Percentiles rank a stretch among this genome's conserved stretches.
phyloP scores from a whole-genome alignment of 1,140 invertebrate genomes.

The Chrysopa pallens region DNA sequence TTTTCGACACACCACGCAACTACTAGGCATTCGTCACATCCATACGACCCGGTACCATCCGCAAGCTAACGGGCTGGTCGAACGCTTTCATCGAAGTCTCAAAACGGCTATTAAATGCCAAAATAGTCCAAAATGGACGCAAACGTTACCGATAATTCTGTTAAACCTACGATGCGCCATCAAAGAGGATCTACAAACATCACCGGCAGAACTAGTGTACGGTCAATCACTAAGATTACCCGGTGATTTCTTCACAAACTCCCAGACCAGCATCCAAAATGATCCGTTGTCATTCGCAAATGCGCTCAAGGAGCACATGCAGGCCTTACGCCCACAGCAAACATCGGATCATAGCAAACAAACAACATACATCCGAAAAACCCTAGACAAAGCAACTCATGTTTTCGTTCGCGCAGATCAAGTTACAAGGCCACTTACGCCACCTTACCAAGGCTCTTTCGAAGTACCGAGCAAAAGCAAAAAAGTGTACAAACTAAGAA shows the following conservation, averaged over 20 bases:
- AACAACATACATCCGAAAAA: neutral
- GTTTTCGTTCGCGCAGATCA: slow-evolving; percentile 5
- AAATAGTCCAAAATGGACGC: neutral
- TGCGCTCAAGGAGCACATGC: neutral
- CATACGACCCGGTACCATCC: slow-evolving; percentile 13
- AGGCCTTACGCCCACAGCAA: neutral
- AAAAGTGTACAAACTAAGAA: slow-evolving; percentile 6
- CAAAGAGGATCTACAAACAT: slow-evolving; percentile 6
- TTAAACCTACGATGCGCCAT: neutral
- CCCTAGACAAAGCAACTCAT: slow-evolving; percentile 1
- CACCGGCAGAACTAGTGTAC: slow-evolving; percentile 1
- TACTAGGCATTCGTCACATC: slow-evolving; percentile 7
- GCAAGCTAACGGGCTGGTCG: slow-evolving; percentile 11
- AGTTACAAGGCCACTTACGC: slow-evolving; percentile 3
- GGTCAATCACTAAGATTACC: neutral
- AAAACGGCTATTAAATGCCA: slow-evolving; percentile 15
- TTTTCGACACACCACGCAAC: slow-evolving; percentile 7
- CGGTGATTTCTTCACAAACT: neutral
- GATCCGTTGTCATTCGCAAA: neutral
- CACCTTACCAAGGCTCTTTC: slow-evolving; percentile 10
- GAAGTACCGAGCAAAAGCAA: slow-evolving; percentile 6
- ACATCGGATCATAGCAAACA: neutral
- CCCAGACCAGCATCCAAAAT: neutral
- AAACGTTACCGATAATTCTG: slow-evolving; percentile 2
- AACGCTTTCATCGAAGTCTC: slow-evolving; percentile 12